A percentile compares a stretch with the other conserved stretches of the same genome.
These are phyloP conservation scores for Prunella fulvescens DNA, from an alignment of 2,113 vertebrate genomes.

Conservation along the genomic window DNA sequence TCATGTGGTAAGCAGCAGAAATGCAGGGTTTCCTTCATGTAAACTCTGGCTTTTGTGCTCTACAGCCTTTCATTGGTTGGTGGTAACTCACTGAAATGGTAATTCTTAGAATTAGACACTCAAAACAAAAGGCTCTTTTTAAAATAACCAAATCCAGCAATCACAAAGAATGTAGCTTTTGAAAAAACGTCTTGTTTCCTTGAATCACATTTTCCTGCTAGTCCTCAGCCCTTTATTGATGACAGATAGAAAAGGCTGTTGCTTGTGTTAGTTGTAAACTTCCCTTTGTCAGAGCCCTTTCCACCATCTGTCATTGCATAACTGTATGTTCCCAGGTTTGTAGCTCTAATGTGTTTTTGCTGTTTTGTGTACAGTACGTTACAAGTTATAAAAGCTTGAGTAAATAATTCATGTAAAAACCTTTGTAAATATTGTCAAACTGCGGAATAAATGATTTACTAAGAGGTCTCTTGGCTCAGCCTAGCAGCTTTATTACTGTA, in stretches of 20 bases:
- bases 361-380: slow-evolving; percentile 69
- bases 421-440: slow-evolving; percentile 83
- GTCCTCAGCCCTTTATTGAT: slow-evolving; percentile 43
- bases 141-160: slow-evolving; percentile 48
- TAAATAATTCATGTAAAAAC: slow-evolving; percentile 87
- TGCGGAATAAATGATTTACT: slow-evolving; percentile 82
- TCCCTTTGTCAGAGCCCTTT: slow-evolving; percentile 54
- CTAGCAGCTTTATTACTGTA: slow-evolving; percentile 78
- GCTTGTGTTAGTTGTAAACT: slow-evolving; percentile 43
- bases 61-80: not conserved
- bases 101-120: slow-evolving; percentile 39
- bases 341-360: slow-evolving; percentile 53
- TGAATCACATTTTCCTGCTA: slow-evolving; percentile 56
- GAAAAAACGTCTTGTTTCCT: slow-evolving; percentile 37
- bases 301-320: slow-evolving; percentile 63
- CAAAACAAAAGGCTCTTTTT: slow-evolving; percentile 39
- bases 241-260: slow-evolving; percentile 49
- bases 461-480: slow-evolving; percentile 76
- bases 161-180: slow-evolving; percentile 46
- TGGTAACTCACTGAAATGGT: slow-evolving; percentile 7
- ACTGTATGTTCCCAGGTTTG: slow-evolving; percentile 61
- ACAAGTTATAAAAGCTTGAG: slow-evolving; percentile 70
- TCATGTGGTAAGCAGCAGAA: not conserved
- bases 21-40: not conserved
- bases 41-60: not conserved